Base-by-base conservation (phyloP, 2,888 invertebrate species). In the Agriopis leucophaearia region DNA sequence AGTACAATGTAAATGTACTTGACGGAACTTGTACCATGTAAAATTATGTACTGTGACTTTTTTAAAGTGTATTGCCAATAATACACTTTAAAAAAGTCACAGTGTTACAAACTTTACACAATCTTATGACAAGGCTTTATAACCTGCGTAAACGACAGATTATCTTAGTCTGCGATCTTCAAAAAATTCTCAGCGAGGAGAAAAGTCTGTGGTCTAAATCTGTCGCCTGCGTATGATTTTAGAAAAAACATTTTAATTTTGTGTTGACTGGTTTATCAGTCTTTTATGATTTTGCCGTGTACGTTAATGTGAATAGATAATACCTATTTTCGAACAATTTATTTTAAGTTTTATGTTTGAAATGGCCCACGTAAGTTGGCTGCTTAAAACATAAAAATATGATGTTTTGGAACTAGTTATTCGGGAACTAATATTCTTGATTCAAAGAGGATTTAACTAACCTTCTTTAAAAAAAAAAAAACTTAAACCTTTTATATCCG, bases 1-100 rank as follows among this genome's bases (percentile, higher is more conserved):
- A 58, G 45, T 64, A 58, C 58, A 54, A 58, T 40, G 52, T 44
- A 13, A 15, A 42, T 40, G 63, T 55, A 55, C 38, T 47, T 16
- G 16, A 9, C 13, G 18, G 42, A 42, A 35, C 15, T 56, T 35
- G 55, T 50, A 50, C 42, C n/a, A 44, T 13, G 8, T 54, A 9
- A 15, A 40, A 42, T 27, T 44, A 55, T 6, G 15, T 40, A 54
- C 5, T 38, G 7, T 5, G 52, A n/a, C n/a, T n/a, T n/a, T n/a
- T n/a, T n/a, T n/a, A n/a, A n/a, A n/a, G n/a, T n/a, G n/a, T n/a
- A n/a, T n/a, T n/a, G n/a, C n/a, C n/a, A n/a, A n/a, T n/a, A n/a
- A n/a, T n/a, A 27, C 4, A 27, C 27, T 27, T 27, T 5, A 27
- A 7, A 7, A 45, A 45, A 45, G n/a, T 13, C n/a, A n/a, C n/a